phyloP scores from a whole-genome alignment of 2,888 invertebrate genomes.

The Boloria euphrosyne region DNA sequence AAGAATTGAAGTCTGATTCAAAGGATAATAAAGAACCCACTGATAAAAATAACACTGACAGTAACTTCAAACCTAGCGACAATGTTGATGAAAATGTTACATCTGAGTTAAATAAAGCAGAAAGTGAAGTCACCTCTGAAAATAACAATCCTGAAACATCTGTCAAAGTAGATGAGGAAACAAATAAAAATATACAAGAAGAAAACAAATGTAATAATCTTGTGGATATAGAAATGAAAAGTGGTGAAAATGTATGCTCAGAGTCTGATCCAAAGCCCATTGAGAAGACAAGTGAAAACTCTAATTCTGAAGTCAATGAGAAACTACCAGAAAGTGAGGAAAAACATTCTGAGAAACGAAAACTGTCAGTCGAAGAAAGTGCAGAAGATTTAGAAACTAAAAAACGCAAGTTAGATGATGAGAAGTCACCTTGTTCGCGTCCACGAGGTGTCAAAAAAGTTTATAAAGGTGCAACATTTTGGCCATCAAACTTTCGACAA shows the following conservation, averaged over 20 bases:
- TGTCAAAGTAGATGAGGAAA: neutral
- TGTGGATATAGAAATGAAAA: constrained; percentile 5
- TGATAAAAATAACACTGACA: constrained; percentile 3
- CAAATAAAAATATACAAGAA: neutral
- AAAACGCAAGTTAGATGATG: constrained; percentile 56
- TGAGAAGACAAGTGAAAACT: constrained; percentile 1
- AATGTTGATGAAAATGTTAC: neutral
- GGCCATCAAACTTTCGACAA: constrained; percentile 89
- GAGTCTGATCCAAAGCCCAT: neutral
- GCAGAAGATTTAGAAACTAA: constrained; percentile 50
- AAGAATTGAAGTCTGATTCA: constrained; percentile 20
- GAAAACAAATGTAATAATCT: neutral
- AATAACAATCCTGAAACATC: neutral
- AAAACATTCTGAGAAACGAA: constrained; percentile 59
- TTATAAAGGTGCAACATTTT: constrained; percentile 86
- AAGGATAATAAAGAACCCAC: constrained; percentile 15
- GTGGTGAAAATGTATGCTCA: neutral
- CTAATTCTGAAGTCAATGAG: constrained; percentile 20
- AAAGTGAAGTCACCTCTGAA: neutral
- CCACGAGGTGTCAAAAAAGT: constrained; percentile 58
- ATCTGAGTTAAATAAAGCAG: neutral
- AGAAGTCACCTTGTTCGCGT: constrained; percentile 50
- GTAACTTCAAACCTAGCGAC: neutral
- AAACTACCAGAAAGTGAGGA: constrained; percentile 24
- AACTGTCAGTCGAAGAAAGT: constrained; percentile 52